Conservation (phyloP, 2,888 invertebrate genomes). For the Pemphredon lugubris region DNA sequence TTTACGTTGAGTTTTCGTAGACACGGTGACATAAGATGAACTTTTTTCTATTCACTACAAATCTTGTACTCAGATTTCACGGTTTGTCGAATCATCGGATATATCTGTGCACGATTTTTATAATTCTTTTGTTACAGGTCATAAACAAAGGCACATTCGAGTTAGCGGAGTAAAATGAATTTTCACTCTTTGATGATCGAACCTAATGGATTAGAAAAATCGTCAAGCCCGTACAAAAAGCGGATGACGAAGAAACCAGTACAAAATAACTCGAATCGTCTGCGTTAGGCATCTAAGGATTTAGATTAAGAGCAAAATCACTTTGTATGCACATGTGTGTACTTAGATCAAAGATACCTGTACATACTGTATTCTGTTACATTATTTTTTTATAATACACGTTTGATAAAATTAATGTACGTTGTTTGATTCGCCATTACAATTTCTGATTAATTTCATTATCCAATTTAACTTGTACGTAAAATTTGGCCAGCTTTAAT, state of each 20-base stretch:
- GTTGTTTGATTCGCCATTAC: neutral
- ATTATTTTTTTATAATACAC: conserved; percentile 65
- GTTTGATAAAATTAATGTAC: conserved; percentile 38
- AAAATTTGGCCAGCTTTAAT: too few species aligned
- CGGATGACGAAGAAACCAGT: conserved; percentile 23
- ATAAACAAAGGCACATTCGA: conserved; percentile 29
- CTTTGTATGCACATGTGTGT: conserved; percentile 43
- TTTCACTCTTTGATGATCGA: neutral
- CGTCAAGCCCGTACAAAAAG: neutral
- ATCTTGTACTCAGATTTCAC: too few species aligned
- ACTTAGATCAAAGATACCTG: conserved; percentile 40
- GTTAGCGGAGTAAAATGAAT: conserved; percentile 16
- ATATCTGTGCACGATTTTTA: neutral
- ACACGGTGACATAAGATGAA: too few species aligned
- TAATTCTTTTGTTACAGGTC: conserved; percentile 31
- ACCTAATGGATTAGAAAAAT: conserved; percentile 11
- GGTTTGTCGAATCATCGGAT: too few species aligned
- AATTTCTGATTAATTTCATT: neutral
- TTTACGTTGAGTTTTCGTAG: too few species aligned
- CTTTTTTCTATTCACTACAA: too few species aligned
- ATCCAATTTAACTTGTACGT: too few species aligned
- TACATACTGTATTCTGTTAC: conserved; percentile 56
- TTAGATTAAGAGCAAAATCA: conserved; percentile 39
- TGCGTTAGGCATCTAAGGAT: conserved; percentile 31
- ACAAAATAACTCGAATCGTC: conserved; percentile 48